A percentile compares a stretch with the other conserved stretches of the same genome.
Evolutionary conservation across 2,888 invertebrate species (phyloP).

Genomic region (Epinotia nisella): DNA sequence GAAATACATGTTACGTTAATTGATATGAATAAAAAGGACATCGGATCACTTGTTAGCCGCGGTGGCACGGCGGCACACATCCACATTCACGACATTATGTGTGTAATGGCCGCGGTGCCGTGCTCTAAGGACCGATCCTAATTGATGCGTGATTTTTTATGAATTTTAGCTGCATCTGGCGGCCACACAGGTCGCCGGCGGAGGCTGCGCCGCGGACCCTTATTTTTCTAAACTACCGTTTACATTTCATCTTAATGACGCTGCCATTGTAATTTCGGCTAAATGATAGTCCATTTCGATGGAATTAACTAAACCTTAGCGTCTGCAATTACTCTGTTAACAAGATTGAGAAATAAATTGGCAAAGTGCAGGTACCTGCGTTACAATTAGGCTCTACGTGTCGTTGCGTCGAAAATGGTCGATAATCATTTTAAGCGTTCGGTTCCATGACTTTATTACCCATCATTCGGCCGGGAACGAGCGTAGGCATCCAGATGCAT

Average conservation of each 20-base stretch:
- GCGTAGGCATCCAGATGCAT: conserved; percentile 65
- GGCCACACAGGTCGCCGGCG: conserved; percentile 65
- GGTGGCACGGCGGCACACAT: conserved; percentile 47
- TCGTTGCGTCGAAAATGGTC: conserved; percentile 7
- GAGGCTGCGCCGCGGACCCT: conserved; percentile 15
- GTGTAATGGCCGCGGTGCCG: conserved; percentile 61
- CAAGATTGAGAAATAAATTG: conserved; percentile 55
- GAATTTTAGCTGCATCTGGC: conserved; percentile 66
- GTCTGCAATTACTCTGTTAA: conserved; percentile 55
- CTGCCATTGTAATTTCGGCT: conserved; percentile 59
- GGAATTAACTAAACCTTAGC: conserved; percentile 55
- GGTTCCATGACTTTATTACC: conserved; percentile 58
- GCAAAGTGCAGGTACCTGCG: conserved; percentile 41
- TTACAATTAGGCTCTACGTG: conserved; percentile 15
- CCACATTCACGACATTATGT: conserved; percentile 69
- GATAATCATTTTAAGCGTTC: conserved; percentile 51
- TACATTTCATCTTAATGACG: conserved; percentile 49
- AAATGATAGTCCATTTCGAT: conserved; percentile 55
- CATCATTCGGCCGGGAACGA: conserved; percentile 59
- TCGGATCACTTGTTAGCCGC: conserved; percentile 49
- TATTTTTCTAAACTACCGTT: conserved; percentile 45
- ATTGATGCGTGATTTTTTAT: conserved; percentile 70
- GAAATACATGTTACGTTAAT: conserved; percentile 32
- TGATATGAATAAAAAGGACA: conserved; percentile 40
- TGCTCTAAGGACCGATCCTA: conserved; percentile 65